Evolutionary conservation across 2,113 vertebrate genomes (phyloP), one percentile per base, ranked within the genome.

Genomic region (Mustela nigripes): DNA sequence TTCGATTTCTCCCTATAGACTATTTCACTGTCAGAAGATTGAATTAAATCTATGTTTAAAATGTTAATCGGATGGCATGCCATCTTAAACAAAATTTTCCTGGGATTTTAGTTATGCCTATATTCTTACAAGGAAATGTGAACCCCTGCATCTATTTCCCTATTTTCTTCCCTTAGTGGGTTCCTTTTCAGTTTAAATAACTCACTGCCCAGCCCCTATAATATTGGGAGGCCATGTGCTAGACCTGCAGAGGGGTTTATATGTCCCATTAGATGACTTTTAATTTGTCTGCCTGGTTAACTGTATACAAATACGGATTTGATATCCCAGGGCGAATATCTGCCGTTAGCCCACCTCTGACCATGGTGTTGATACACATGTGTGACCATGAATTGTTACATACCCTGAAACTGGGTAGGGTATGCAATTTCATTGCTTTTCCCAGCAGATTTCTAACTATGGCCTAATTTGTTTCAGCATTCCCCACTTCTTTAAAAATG

Each of bases 131-230:
- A 82, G 28, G 60, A 95, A 97, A 94, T 81, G 36, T 86, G 73
- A 95, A 63, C 60, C 88, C 53, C 26, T 88, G 19, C 92, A 53
- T 89, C 94, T 73, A n/a, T 78, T 60, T 95, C 22, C 48, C 36
- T 86, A 39, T 42, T 92, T 91, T 73, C 79, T 87, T 97, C 60
- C 56, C 45, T 84, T 53, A 94, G 67, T 79, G 58, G 73, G 92
- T 65, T 97, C 31, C 28, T 91, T 88, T 62, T 67, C 1, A 1
- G 26, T 86, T 98, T 97, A 94, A 97, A 96, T 93, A 97, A 96
- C 91, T 94, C 67, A 97, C 81, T 80, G 65, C 58, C 45, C 63
- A 42, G 5, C 18, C 53, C 58, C 50, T 60, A 69, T 22, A 86
- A 22, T 79, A 94, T 7, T 80, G 86, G 31, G 67, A 93, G 85